These are phyloP conservation scores for Catharus bicknelli DNA, from an alignment of 2,113 vertebrate genomes.

Conservation along the genomic window DNA sequence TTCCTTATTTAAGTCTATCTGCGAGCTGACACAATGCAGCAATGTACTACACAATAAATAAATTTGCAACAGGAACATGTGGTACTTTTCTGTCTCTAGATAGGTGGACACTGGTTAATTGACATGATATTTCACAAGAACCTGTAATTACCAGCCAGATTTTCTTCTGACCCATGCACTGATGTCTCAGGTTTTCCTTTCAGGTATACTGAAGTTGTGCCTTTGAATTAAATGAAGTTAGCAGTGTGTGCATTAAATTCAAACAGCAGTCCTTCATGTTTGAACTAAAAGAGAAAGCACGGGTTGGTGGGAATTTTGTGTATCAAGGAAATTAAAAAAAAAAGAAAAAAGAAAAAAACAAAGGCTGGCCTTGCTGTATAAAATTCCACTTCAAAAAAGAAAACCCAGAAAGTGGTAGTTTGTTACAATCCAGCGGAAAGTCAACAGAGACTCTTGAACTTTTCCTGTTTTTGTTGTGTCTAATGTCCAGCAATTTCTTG, in stretches of 20 bases:
- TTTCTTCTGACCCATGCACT: not conserved
- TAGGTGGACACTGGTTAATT: not conserved
- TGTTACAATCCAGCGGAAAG: conserved; percentile 60
- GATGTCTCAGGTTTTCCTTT: conserved; percentile 1
- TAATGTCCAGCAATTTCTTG: conserved; percentile 50
- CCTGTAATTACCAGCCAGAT: not conserved
- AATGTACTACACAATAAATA: not conserved
- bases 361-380: conserved; percentile 4
- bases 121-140: not conserved
- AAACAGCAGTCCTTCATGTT: not conserved
- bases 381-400: conserved; percentile 61
- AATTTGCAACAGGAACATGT: not conserved
- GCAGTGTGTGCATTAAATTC: not conserved
- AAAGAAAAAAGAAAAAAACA: not conserved
- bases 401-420: conserved; percentile 52
- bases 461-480: conserved; percentile 70
- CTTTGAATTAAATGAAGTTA: not conserved
- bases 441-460: conserved; percentile 64
- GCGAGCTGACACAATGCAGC: not conserved
- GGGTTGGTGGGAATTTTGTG: conserved; percentile 34
- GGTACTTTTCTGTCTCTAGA: not conserved
- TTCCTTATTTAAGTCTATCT: not conserved
- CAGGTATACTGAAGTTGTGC: not conserved
- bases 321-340: not conserved
- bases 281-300: not conserved